Conservation (phyloP, 1,140 invertebrate genomes). For the Zaprionus nigranus region DNA sequence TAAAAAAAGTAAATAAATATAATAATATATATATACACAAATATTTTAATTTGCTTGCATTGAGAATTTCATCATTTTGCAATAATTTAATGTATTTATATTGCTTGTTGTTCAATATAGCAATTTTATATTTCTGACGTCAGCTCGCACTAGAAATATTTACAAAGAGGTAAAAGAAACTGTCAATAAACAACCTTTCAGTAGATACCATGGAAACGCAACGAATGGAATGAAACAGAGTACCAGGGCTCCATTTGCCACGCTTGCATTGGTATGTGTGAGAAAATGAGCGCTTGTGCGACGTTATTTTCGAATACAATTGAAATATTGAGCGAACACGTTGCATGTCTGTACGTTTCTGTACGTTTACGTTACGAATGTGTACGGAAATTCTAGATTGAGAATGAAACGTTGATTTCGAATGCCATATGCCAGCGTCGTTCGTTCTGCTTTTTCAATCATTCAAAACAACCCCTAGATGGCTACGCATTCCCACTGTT, state of each 20-base stretch:
- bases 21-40: too few relatives aligned
- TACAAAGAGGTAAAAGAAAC: background rate
- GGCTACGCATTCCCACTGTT: background rate
- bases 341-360: slow-evolving; percentile 27
- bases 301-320: slow-evolving; percentile 77
- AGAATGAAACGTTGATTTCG: slow-evolving; percentile 64
- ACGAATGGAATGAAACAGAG: slow-evolving; percentile 34
- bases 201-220: background rate
- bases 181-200: slow-evolving; percentile 13
- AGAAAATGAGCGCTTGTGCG: slow-evolving; percentile 49
- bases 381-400: slow-evolving; percentile 45
- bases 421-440: slow-evolving; percentile 55
- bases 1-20: too few relatives aligned
- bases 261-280: slow-evolving; percentile 41
- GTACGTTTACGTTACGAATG: slow-evolving; percentile 42
- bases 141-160: background rate
- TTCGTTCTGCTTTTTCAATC: slow-evolving; percentile 35
- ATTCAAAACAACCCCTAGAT: slow-evolving; percentile 64
- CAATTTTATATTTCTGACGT: background rate
- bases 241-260: slow-evolving; percentile 34
- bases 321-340: slow-evolving; percentile 54
- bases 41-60: too few relatives aligned
- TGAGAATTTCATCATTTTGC: too few relatives aligned
- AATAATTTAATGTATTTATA: background rate
- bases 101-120: background rate